Conservation (phyloP, 2,113 vertebrate species). For the Monarcha castaneiventris region DNA sequence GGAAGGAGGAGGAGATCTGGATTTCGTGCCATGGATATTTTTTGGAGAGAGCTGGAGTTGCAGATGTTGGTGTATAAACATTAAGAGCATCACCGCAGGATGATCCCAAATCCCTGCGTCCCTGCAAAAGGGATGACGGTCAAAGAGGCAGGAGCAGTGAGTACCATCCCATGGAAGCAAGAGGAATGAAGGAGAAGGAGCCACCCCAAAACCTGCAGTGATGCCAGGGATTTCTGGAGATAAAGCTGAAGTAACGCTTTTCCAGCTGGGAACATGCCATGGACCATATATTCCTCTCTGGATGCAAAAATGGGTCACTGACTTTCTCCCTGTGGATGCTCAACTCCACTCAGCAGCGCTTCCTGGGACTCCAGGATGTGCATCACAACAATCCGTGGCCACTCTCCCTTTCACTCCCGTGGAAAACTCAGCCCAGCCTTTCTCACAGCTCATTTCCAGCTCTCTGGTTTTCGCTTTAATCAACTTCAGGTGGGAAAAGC, state of each 20-base stretch:
- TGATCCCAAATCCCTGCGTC: not conserved
- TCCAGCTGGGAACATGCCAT: not conserved
- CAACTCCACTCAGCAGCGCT: not conserved
- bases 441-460: not conserved
- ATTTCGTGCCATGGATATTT: not conserved
- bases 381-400: not conserved
- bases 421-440: not conserved
- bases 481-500: not conserved
- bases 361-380: not conserved
- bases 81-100: not conserved
- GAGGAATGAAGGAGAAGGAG: not conserved
- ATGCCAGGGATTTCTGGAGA: not conserved
- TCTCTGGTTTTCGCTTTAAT: not conserved
- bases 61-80: not conserved
- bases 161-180: not conserved
- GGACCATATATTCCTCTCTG: not conserved
- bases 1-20: not conserved
- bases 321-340: not conserved
- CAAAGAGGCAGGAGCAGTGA: not conserved
- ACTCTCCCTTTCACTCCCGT: fast-evolving
- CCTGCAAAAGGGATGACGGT: not conserved
- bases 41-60: not conserved
- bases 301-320: not conserved
- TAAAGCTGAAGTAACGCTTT: not conserved
- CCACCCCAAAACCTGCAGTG: not conserved